Percentiles rank a stretch among this genome's conserved stretches.
Evolutionary conservation across 2,888 invertebrate genomes (phyloP).

Genomic region (Dinocampus coccinellae): DNA sequence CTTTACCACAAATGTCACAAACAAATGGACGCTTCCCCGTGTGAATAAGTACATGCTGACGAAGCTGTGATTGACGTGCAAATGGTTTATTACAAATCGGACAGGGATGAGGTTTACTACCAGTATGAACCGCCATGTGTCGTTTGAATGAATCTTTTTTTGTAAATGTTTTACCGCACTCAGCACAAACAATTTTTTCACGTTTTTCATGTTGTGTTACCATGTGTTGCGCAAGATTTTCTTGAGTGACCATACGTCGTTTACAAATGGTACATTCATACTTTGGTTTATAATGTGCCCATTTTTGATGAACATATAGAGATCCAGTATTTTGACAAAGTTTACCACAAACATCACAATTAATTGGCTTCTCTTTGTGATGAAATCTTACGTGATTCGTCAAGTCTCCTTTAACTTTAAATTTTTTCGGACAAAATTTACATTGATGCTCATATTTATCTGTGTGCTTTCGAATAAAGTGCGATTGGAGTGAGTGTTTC

Average conservation of each 20-base stretch:
- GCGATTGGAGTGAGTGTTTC: constrained; percentile 66
- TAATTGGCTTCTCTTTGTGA: constrained; percentile 66
- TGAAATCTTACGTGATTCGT: constrained; percentile 66
- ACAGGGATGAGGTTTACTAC: constrained; percentile 63
- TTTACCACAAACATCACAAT: constrained; percentile 66
- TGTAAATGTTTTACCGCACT: constrained; percentile 66
- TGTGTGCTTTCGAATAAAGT: constrained; percentile 66
- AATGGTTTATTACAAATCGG: constrained; percentile 65
- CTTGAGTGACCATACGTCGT: constrained; percentile 66
- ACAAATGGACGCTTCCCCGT: constrained; percentile 65
- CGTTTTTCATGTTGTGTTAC: constrained; percentile 65
- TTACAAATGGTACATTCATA: constrained; percentile 66
- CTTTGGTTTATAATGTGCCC: constrained; percentile 67
- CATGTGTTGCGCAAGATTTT: constrained; percentile 65
- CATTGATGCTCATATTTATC: constrained; percentile 65
- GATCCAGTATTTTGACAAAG: constrained; percentile 65
- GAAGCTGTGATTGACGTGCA: constrained; percentile 62
- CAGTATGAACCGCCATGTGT: constrained; percentile 67
- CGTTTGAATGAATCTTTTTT: constrained; percentile 67
- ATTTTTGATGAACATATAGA: constrained; percentile 66
- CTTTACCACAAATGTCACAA: constrained; percentile 66
- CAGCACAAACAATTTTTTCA: constrained; percentile 66
- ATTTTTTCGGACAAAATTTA: constrained; percentile 62
- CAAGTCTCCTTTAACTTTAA: constrained; percentile 66
- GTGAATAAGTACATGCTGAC: constrained; percentile 66